Percentiles rank a stretch among this genome's conserved stretches.
Evolutionary conservation across 2,797 vertebrate genomes (phyloP).

Genomic region (Myripristis murdjan): DNA sequence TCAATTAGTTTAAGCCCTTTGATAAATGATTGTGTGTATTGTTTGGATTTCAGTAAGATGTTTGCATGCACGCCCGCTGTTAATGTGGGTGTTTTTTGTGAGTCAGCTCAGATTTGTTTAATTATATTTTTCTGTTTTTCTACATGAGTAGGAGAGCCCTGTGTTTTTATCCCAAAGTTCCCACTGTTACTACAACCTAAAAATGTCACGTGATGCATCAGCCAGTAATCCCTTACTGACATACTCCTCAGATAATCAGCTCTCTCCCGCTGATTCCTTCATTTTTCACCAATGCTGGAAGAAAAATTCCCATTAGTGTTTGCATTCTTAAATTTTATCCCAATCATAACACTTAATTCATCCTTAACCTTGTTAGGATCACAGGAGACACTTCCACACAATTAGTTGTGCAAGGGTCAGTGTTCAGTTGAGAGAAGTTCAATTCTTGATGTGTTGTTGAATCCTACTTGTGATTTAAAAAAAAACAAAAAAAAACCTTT

Average conservation of each 20-base stretch:
- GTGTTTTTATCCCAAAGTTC: neutral
- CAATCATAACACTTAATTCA: neutral
- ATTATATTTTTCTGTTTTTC: constrained; percentile 46
- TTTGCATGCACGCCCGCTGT: neutral
- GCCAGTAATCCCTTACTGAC: neutral
- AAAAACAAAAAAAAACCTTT: no score
- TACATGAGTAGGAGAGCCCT: neutral
- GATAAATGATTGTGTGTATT: constrained; percentile 62
- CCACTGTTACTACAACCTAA: neutral
- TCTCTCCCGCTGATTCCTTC: no score
- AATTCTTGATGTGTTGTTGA: neutral
- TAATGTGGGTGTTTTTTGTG: neutral
- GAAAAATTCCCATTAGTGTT: neutral
- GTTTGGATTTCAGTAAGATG: constrained; percentile 34
- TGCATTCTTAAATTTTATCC: neutral
- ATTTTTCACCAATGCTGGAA: neutral
- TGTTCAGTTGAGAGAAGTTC: neutral
- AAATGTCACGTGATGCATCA: neutral
- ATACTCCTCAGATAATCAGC: neutral
- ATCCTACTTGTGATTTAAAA: no score
- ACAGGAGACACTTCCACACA: neutral
- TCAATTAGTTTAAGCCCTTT: constrained; percentile 66
- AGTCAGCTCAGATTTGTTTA: constrained; percentile 22
- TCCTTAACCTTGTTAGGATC: neutral
- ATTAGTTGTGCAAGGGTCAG: neutral